phyloP scores from a whole-genome alignment of 2,113 vertebrate genomes.

The Anser cygnoides region DNA sequence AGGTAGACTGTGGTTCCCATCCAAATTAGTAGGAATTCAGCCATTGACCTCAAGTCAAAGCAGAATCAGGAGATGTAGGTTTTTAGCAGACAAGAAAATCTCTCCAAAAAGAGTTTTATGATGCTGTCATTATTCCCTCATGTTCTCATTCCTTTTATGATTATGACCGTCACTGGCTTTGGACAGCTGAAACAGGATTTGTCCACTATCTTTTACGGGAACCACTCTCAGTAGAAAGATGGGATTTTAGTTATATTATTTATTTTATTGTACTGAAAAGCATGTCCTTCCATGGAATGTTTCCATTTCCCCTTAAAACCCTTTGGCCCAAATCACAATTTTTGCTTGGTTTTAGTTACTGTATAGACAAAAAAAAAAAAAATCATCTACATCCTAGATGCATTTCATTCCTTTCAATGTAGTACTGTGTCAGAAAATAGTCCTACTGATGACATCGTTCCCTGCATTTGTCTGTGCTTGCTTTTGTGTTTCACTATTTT shows the following conservation, averaged over 20 bases:
- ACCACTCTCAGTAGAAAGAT: background rate
- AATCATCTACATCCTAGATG: background rate
- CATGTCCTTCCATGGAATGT: background rate
- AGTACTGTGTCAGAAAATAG: background rate
- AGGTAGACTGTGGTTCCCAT: background rate
- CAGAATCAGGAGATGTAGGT: background rate
- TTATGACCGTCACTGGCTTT: background rate
- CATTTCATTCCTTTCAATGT: background rate
- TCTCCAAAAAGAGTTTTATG: slow-evolving; percentile 5
- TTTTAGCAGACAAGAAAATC: background rate
- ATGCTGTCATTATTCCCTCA: background rate
- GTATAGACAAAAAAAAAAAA: background rate
- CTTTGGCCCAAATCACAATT: background rate
- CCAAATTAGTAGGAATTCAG: background rate
- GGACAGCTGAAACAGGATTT: background rate
- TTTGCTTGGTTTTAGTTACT: background rate
- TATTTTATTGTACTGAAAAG: slow-evolving; percentile 18
- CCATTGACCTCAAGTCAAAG: background rate
- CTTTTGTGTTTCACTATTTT: background rate
- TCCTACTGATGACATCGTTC: background rate
- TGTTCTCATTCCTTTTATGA: background rate
- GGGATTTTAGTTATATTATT: background rate
- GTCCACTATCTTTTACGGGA: background rate
- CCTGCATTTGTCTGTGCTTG: background rate
- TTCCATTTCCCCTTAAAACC: background rate